A percentile compares a stretch with the other conserved stretches of the same genome.
phyloP scores from a whole-genome alignment of 1,140 invertebrate species.

The Eurosta solidaginis region DNA sequence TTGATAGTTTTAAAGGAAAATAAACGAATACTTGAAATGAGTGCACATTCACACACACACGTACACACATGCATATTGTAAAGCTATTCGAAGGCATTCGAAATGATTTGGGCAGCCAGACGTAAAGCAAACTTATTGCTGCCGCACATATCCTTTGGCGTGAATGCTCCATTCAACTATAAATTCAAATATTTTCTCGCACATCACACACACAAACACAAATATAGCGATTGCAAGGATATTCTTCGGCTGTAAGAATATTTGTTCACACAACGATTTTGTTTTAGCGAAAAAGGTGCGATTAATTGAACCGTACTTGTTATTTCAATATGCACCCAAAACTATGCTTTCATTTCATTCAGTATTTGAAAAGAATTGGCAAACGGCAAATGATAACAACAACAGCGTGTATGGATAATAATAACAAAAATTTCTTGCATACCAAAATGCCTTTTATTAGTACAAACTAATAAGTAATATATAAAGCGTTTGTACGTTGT shows the following conservation, averaged over 20 bases:
- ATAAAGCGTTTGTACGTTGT: background rate
- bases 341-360: background rate
- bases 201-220: background rate
- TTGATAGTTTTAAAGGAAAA: slow-evolving; percentile 21
- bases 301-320: slow-evolving; percentile 51
- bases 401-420: background rate
- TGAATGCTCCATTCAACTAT: slow-evolving; percentile 13
- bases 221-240: background rate
- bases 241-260: background rate
- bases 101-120: background rate
- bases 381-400: background rate
- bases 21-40: slow-evolving; percentile 16
- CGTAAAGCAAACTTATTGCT: slow-evolving; percentile 13
- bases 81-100: background rate
- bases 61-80: background rate
- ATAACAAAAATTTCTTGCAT: slow-evolving; percentile 20
- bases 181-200: slow-evolving; percentile 20
- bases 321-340: slow-evolving; percentile 29
- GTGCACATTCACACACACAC: background rate
- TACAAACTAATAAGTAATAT: background rate
- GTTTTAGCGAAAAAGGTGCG: slow-evolving; percentile 48
- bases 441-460: slow-evolving; percentile 10
- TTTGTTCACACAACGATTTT: slow-evolving; percentile 26
- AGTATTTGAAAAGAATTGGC: too few relatives aligned
- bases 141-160: slow-evolving; percentile 19